Percentiles rank a stretch among this genome's conserved stretches.
phyloP scores from a whole-genome alignment of 1,140 invertebrate genomes.

The Laodelphax striatellus region DNA sequence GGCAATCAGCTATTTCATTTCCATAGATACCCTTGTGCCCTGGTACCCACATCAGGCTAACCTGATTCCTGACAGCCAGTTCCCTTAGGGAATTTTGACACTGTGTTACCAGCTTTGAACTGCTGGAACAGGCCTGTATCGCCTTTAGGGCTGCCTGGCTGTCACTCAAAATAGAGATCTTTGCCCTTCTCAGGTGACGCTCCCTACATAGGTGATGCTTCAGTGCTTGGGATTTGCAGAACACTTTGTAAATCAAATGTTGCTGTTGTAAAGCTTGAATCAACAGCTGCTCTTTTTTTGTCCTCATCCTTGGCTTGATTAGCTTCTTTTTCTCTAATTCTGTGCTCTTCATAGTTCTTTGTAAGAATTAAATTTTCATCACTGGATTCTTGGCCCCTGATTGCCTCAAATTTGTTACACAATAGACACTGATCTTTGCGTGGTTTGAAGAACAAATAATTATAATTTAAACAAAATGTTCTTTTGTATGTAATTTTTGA shows the following conservation, averaged over 20 bases:
- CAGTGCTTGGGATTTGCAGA: conserved; percentile 14
- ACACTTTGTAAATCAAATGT: conserved; percentile 15
- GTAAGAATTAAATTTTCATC: neutral
- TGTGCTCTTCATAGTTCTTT: conserved; percentile 6
- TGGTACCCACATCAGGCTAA: no score
- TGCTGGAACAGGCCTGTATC: no score
- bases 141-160: no score
- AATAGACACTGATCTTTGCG: conserved; percentile 5
- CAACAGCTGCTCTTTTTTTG: neutral
- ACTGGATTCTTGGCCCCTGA: neutral
- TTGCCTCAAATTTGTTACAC: conserved; percentile 3
- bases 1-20: no score
- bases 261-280: conserved; percentile 5
- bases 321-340: conserved; percentile 3
- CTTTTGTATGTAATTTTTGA: conserved; percentile 3
- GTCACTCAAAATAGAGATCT: no score
- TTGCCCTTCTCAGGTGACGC: no score
- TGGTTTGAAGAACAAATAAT: conserved; percentile 5
- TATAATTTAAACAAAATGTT: conserved; percentile 6
- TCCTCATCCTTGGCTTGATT: conserved; percentile 1
- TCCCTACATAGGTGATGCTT: conserved; percentile 16
- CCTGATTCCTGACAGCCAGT: no score
- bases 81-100: no score
- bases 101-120: no score
- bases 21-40: no score